Evolutionary conservation across 2,113 vertebrate species (phyloP), one percentile per base, ranked within the genome.

Genomic region (Rhizomys pruinosus): DNA sequence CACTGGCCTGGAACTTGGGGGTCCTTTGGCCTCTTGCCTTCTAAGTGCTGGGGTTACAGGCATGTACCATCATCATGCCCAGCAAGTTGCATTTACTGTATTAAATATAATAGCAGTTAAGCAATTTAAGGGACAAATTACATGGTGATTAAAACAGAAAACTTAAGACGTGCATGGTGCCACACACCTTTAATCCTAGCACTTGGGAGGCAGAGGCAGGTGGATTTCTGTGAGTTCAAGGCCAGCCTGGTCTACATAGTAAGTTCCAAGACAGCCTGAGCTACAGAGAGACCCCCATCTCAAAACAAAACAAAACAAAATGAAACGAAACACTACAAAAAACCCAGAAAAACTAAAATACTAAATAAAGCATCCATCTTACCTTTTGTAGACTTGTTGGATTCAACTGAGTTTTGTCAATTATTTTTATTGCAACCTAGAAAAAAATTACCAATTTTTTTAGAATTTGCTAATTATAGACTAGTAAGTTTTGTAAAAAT

Each of bases 311-410:
- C n/a, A n/a, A n/a, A n/a, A n/a, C n/a, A n/a, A n/a, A n/a, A n/a
- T n/a, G n/a, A n/a, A n/a, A n/a, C n/a, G n/a, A n/a, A n/a, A n/a
- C n/a, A n/a, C n/a, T n/a, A n/a, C n/a, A n/a, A n/a, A n/a, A n/a
- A n/a, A n/a, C n/a, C n/a, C n/a, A n/a, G n/a, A n/a, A n/a, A n/a
- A n/a, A n/a, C n/a, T 44, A 82, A 91, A 91, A 86, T 52, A 91
- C 23, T 79, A 6, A 52, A 90, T 61, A 85, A 8, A 87, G 34
- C 16, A 90, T 52, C 71, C 91, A 96, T 78, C 98, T 97, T 99
- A 99, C 99, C 99, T 99, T 99, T 98, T 99, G 99, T 96, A 99
- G 99, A 98, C 99, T 99, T 98, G 99, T 99, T 97, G 99, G 99
- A 98, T 99, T 99, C 98, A 99, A 98, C 96, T 99, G 99, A 44